Evolutionary conservation across 2,113 vertebrate genomes (phyloP).

Genomic region (Brachypteracias leptosomus): DNA sequence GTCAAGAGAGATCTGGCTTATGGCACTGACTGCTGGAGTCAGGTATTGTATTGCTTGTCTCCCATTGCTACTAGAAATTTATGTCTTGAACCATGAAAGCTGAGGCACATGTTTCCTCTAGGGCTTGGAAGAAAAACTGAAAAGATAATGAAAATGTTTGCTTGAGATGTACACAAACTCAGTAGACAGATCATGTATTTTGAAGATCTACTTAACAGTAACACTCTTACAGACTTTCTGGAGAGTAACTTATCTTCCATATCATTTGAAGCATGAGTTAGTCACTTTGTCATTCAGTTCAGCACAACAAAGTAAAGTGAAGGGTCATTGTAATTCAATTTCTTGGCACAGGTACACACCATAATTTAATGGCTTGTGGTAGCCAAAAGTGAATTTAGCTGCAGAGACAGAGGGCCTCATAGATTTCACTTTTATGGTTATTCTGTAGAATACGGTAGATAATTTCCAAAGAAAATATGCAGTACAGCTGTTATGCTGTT

Average conservation of each 20-base stretch:
- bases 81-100: background rate
- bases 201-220: background rate
- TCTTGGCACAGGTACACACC: background rate
- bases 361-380: conserved; percentile 1
- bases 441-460: background rate
- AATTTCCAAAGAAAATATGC: conserved; percentile 41
- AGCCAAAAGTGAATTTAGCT: background rate
- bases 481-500: background rate
- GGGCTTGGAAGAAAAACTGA: background rate
- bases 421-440: background rate
- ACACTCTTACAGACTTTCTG: background rate
- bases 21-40: background rate
- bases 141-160: background rate
- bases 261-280: background rate
- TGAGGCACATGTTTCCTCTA: background rate
- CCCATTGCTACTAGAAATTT: background rate
- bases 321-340: background rate
- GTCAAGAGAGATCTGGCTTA: background rate
- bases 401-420: background rate
- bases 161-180: background rate
- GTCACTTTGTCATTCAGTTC: conserved; percentile 10
- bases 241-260: background rate
- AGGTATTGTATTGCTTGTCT: background rate
- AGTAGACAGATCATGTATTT: background rate
- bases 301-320: background rate